Evolutionary conservation across 2,888 invertebrate genomes (phyloP).

Genomic region (Phania funesta): DNA sequence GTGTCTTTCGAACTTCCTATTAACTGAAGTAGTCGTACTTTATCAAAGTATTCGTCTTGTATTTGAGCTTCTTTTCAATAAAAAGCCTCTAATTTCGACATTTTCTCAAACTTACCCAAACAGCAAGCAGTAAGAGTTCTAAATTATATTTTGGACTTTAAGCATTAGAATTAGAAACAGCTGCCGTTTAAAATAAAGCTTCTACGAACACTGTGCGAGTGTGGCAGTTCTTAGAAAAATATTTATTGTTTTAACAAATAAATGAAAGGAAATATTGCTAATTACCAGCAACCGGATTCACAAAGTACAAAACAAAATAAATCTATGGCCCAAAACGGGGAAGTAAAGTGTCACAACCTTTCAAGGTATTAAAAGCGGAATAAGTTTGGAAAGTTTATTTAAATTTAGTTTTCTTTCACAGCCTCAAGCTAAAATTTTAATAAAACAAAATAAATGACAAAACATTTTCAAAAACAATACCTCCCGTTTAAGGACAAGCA

Average conservation of each 20-base stretch:
- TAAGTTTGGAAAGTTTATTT: neutral
- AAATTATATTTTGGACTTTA: too few species aligned
- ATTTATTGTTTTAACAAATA: neutral
- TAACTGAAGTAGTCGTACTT: too few species aligned
- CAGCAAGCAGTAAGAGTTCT: too few species aligned
- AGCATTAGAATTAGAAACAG: too few species aligned
- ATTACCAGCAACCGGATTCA: conserved; percentile 42
- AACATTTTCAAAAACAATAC: conserved; percentile 58
- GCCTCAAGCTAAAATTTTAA: conserved; percentile 37
- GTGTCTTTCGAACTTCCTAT: too few species aligned
- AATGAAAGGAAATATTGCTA: conserved; percentile 41
- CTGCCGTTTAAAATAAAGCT: neutral
- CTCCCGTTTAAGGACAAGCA: conserved; percentile 11
- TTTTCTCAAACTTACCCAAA: too few species aligned
- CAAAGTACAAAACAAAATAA: neutral
- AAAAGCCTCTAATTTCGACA: too few species aligned
- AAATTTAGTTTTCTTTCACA: neutral
- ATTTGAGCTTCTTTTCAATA: too few species aligned
- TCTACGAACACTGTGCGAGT: neutral
- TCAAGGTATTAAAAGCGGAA: conserved; percentile 14
- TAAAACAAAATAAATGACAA: conserved; percentile 64
- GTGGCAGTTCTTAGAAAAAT: neutral
- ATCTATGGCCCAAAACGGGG: neutral
- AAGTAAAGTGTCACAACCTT: conserved; percentile 37
- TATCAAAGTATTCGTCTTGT: too few species aligned